Percentiles rank a stretch among this genome's conserved stretches.
These are phyloP conservation scores for Plecotus auritus DNA, from an alignment of 2,113 vertebrate genomes.

Conservation along the genomic window DNA sequence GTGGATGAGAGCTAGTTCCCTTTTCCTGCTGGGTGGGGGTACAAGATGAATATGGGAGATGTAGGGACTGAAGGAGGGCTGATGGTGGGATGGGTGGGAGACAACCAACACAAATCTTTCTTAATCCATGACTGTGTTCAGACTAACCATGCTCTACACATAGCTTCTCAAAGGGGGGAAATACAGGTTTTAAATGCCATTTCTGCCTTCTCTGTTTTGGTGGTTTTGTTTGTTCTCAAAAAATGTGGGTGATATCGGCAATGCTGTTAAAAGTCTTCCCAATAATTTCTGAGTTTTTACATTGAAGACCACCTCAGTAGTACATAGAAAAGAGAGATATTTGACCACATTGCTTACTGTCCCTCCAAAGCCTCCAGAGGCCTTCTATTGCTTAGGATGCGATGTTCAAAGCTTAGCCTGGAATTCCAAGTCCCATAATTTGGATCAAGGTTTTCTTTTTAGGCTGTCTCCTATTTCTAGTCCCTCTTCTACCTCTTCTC, in stretches of 20 bases:
- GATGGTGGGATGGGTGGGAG: too few relatives aligned
- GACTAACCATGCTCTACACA: neutral
- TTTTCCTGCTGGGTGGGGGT: neutral
- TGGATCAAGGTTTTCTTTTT: neutral
- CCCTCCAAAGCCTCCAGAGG: neutral
- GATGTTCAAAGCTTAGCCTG: neutral
- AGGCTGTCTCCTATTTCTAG: neutral
- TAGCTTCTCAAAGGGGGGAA: neutral
- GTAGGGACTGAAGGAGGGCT: neutral
- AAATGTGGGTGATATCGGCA: neutral
- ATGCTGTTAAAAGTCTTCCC: neutral
- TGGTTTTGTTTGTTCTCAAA: neutral
- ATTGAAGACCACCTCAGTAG: neutral
- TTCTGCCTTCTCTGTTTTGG: neutral
- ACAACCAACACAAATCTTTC: neutral
- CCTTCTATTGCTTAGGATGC: neutral
- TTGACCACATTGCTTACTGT: neutral
- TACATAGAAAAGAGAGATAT: neutral
- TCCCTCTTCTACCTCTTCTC: neutral
- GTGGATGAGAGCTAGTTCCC: neutral
- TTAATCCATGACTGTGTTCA: neutral
- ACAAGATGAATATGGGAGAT: neutral
- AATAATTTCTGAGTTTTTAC: neutral
- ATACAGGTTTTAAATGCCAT: neutral
- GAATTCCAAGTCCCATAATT: neutral